These are phyloP conservation scores for Charaxes varanes DNA, from an alignment of 1,140 invertebrate species.

Conservation along the genomic window DNA sequence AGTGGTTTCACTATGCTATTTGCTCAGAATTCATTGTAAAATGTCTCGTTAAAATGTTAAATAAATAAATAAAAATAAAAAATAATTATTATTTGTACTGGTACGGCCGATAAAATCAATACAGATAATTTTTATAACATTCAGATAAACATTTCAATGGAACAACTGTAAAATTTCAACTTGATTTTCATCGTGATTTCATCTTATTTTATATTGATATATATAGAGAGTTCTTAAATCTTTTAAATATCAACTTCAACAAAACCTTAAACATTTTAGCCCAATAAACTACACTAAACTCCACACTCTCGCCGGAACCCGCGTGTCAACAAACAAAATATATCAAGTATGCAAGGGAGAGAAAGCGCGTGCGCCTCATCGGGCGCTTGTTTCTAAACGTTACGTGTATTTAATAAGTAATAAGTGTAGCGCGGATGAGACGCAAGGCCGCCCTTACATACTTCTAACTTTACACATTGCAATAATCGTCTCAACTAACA, in stretches of 20 bases:
- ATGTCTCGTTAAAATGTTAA: no score
- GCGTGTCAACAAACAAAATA: slow-evolving; percentile 7
- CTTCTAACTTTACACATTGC: slow-evolving; percentile 18
- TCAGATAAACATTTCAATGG: slow-evolving; percentile 51
- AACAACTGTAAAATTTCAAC: slow-evolving; percentile 55
- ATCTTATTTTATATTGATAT: slow-evolving; percentile 42
- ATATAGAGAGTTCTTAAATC: slow-evolving; percentile 37
- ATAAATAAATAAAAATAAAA: no score
- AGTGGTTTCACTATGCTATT: no score
- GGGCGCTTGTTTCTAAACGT: no score
- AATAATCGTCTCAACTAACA: slow-evolving; percentile 52
- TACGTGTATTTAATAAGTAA: no score
- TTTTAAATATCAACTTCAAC: slow-evolving; percentile 55
- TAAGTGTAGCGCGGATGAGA: no score
- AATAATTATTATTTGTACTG: slow-evolving; percentile 61
- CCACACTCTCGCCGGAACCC: slow-evolving; percentile 8
- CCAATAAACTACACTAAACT: slow-evolving; percentile 24
- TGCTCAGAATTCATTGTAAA: no score
- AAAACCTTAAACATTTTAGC: slow-evolving; percentile 49
- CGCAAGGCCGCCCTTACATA: not conserved
- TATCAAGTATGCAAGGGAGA: no score
- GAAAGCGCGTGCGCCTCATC: no score
- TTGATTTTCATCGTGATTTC: slow-evolving; percentile 31
- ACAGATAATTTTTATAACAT: slow-evolving; percentile 54
- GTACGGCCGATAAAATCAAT: slow-evolving; percentile 64